Conservation (phyloP, 2,888 invertebrate genomes). For the Osedax fenrisi region DNA sequence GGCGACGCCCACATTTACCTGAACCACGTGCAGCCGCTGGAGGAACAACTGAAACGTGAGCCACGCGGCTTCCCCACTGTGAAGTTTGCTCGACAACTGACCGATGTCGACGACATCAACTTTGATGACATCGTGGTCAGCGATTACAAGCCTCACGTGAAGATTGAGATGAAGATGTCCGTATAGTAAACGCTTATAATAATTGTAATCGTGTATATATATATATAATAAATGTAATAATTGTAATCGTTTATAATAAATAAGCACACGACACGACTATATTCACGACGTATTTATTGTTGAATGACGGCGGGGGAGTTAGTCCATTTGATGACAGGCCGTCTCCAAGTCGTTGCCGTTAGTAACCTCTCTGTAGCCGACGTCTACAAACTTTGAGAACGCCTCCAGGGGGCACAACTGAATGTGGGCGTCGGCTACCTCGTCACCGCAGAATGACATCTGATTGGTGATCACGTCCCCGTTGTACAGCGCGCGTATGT, state of each 20-base stretch:
- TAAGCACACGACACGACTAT: too few species aligned
- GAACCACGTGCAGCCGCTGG: slow-evolving; percentile 73
- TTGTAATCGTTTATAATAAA: too few species aligned
- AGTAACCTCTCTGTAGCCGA: not conserved
- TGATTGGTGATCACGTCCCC: slow-evolving; percentile 73
- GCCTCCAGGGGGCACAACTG: not conserved
- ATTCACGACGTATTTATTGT: too few species aligned
- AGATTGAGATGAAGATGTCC: slow-evolving; percentile 85
- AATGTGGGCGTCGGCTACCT: not conserved
- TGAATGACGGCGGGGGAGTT: too few species aligned
- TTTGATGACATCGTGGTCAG: slow-evolving; percentile 72
- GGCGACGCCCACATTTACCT: slow-evolving; percentile 89
- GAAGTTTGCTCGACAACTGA: slow-evolving; percentile 62
- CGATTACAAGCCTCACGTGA: slow-evolving; percentile 74
- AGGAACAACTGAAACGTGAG: slow-evolving; percentile 65
- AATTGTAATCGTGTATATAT: too few species aligned
- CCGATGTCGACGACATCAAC: slow-evolving; percentile 71
- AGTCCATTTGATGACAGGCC: too few species aligned
- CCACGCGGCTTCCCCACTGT: slow-evolving; percentile 71
- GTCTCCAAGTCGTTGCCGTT: too few species aligned
- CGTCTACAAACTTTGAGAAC: not conserved
- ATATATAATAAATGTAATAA: too few species aligned
- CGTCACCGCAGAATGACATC: slow-evolving; percentile 69
- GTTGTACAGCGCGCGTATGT: slow-evolving; percentile 71
- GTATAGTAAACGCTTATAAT: slow-evolving; percentile 37